Evolutionary conservation across 2,888 invertebrate genomes (phyloP).

Genomic region (Phymatocera aterrima): DNA sequence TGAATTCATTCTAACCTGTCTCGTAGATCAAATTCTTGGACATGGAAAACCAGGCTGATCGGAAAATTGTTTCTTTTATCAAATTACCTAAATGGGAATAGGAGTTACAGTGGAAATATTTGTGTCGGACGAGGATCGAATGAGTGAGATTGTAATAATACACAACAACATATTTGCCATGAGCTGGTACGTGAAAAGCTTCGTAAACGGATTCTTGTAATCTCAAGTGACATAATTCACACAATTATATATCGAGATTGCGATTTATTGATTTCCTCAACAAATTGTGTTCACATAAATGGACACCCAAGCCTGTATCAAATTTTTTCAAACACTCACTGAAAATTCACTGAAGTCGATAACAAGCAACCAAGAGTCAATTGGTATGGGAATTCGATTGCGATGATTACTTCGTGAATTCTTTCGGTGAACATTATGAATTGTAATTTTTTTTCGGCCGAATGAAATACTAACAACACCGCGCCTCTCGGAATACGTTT

Average conservation of each 20-base stretch:
- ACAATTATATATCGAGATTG: conserved; percentile 14
- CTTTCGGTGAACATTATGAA: too few species aligned
- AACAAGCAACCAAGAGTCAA: neutral
- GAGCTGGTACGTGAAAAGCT: conserved; percentile 30
- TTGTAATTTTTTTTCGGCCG: too few species aligned
- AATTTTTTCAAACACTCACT: too few species aligned
- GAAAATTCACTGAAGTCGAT: too few species aligned
- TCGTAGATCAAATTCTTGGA: neutral
- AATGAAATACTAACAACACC: too few species aligned
- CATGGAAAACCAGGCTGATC: neutral
- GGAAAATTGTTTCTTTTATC: neutral
- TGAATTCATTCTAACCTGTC: conserved; percentile 18
- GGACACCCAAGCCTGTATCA: too few species aligned
- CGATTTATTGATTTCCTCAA: too few species aligned
- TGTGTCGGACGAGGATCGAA: neutral
- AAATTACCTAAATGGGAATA: conserved; percentile 5
- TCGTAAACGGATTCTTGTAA: neutral
- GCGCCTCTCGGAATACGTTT: neutral
- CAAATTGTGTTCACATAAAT: too few species aligned
- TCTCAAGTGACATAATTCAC: conserved; percentile 31
- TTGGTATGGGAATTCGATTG: too few species aligned
- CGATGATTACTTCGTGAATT: too few species aligned
- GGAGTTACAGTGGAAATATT: neutral
- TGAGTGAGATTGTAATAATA: neutral
- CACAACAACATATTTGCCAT: too few species aligned